A percentile compares a stretch with the other conserved stretches of the same genome.
Conservation (phyloP, 1,140 invertebrate species). For the Bombus breviceps region DNA sequence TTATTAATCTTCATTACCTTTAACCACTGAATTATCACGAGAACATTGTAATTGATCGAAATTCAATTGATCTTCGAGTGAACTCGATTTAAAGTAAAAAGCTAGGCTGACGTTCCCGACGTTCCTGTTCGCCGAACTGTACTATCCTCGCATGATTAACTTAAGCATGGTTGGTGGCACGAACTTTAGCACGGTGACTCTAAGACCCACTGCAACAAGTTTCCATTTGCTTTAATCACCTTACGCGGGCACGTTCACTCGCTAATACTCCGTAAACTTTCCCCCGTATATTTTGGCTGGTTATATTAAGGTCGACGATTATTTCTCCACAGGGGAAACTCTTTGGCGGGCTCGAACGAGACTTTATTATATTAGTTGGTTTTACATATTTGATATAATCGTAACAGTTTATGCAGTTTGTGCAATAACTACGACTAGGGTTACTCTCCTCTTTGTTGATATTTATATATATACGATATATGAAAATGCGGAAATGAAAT, state of each 20-base stretch:
- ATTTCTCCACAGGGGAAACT: constrained; percentile 30
- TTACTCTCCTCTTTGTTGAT: too few species aligned
- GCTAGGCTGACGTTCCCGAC: background rate
- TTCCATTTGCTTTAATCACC: constrained; percentile 64
- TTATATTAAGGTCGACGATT: constrained; percentile 52
- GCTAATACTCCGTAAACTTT: constrained; percentile 49
- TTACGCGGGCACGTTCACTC: constrained; percentile 45
- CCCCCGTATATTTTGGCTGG: constrained; percentile 39
- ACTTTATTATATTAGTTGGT: background rate
- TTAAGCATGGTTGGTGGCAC: constrained; percentile 2
- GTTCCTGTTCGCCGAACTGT: constrained; percentile 26
- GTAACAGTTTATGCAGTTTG: background rate
- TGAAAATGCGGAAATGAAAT: too few species aligned
- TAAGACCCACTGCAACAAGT: constrained; percentile 58
- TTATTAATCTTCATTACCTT: background rate
- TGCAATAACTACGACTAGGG: background rate
- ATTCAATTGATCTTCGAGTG: constrained; percentile 10
- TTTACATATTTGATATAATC: background rate
- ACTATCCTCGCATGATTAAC: constrained; percentile 30
- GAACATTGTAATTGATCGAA: constrained; percentile 7
- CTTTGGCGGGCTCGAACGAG: constrained; percentile 2
- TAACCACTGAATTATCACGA: background rate
- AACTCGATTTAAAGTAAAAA: constrained; percentile 14
- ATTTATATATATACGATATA: too few species aligned
- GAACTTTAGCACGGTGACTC: constrained; percentile 48